Evolutionary conservation across 2,888 invertebrate genomes (phyloP).

Genomic region (Drosophila mercatorum): DNA sequence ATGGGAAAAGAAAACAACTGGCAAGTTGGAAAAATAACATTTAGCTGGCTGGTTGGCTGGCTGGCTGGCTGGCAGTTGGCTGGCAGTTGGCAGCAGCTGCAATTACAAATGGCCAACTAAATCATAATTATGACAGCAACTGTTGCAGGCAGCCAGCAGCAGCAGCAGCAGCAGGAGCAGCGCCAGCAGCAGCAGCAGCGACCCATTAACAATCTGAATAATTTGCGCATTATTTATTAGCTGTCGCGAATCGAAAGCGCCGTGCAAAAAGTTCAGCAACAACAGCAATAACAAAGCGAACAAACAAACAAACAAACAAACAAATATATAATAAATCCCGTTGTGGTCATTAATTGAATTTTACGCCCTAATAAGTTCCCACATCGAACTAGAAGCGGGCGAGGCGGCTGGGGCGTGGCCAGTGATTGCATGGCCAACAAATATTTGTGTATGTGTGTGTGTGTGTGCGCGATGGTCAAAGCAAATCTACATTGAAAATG

Average conservation of each 20-base stretch:
- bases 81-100: constrained; percentile 29
- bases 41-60: not conserved
- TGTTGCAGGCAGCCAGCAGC: constrained; percentile 44
- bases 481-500: constrained; percentile 14
- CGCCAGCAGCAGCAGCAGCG: constrained; percentile 20
- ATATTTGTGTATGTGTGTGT: not conserved
- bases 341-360: constrained; percentile 68
- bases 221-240: constrained; percentile 69
- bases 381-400: constrained; percentile 2
- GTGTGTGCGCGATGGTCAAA: constrained; percentile 1
- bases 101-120: constrained; percentile 60
- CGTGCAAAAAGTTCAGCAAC: constrained; percentile 42
- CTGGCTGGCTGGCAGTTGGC: not conserved
- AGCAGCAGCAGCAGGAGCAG: constrained; percentile 8
- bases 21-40: constrained; percentile 7
- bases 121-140: constrained; percentile 70
- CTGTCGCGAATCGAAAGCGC: constrained; percentile 49
- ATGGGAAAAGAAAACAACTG: not conserved
- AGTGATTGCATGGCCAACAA: constrained; percentile 32
- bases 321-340: constrained; percentile 43
- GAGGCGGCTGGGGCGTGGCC: constrained; percentile 33
- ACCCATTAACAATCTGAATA: constrained; percentile 68
- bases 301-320: constrained; percentile 24
- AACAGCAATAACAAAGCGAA: constrained; percentile 8
- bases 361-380: constrained; percentile 59